Evolutionary conservation across 1,140 invertebrate genomes (phyloP).

Genomic region (Procambarus virginalis): DNA sequence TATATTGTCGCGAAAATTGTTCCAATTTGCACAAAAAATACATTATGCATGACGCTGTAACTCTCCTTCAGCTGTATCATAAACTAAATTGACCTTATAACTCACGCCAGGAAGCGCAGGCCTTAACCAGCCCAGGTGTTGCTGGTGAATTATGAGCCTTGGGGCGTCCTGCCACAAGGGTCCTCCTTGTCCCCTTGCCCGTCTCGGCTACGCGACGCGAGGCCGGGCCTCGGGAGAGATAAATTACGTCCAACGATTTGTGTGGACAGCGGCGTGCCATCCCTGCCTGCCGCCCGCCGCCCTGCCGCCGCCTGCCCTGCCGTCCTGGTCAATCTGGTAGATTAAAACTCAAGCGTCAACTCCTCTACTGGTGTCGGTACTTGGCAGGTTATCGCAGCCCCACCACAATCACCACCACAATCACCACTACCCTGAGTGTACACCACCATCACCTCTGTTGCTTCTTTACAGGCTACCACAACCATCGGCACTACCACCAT

Average conservation of each 20-base stretch:
- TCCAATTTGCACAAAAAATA: slow-evolving; percentile 61
- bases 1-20: slow-evolving; percentile 65
- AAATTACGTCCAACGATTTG: slow-evolving; percentile 53
- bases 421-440: not conserved
- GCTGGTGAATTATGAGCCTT: not conserved
- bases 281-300: not conserved
- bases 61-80: slow-evolving; percentile 59
- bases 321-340: slow-evolving; percentile 20
- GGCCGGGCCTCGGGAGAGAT: slow-evolving; percentile 10
- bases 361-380: too few species aligned
- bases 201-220: not conserved
- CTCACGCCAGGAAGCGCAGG: slow-evolving; percentile 23
- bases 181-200: not conserved
- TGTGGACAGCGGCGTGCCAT: slow-evolving; percentile 38
- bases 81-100: slow-evolving; percentile 63
- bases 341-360: slow-evolving; percentile 14
- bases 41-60: slow-evolving; percentile 60
- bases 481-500: too few species aligned
- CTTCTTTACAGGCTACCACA: too few species aligned
- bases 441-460: too few species aligned
- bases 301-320: not conserved
- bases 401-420: too few species aligned
- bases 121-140: not conserved
- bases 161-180: not conserved
- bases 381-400: too few species aligned